A percentile compares a stretch with the other conserved stretches of the same genome.
phyloP scores from a whole-genome alignment of 1,140 invertebrate species.

The Pseudoatta argentina region DNA sequence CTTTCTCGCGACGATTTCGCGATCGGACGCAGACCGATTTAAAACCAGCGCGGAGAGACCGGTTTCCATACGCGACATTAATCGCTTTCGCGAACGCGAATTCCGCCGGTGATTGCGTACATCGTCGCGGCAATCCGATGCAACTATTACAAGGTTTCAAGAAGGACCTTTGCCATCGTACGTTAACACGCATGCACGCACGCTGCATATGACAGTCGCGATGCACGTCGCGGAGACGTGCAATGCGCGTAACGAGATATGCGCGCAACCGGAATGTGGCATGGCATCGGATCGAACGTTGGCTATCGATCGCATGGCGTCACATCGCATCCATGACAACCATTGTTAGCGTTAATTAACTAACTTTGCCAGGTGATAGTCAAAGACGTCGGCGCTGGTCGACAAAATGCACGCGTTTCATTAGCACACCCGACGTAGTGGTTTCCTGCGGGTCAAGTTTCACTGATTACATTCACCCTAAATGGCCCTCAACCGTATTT shows the following conservation, averaged over 20 bases:
- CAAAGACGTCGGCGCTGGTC: neutral
- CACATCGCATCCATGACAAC: constrained; percentile 3
- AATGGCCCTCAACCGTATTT: neutral
- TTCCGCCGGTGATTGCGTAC: constrained; percentile 15
- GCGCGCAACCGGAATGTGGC: constrained; percentile 37
- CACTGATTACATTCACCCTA: constrained; percentile 31
- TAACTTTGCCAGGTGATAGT: neutral
- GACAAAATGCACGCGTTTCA: neutral
- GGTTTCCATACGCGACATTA: neutral
- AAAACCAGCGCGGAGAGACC: neutral
- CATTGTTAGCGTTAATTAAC: neutral
- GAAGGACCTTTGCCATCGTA: constrained; percentile 58
- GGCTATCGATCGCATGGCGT: constrained; percentile 41
- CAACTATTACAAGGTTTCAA: constrained; percentile 79
- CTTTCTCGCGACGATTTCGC: neutral
- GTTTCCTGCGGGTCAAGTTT: constrained; percentile 21
- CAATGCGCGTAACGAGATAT: constrained; percentile 18
- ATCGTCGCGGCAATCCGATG: constrained; percentile 66
- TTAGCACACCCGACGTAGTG: neutral
- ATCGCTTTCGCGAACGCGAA: constrained; percentile 53
- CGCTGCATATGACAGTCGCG: constrained; percentile 4
- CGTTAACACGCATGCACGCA: constrained; percentile 20
- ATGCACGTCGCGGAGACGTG: constrained; percentile 10
- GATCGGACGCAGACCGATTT: neutral
- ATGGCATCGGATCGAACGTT: constrained; percentile 21